Percentiles rank a stretch among this genome's conserved stretches.
These are phyloP conservation scores for Hydropsyche betteni DNA, from an alignment of 2,888 invertebrate species.

Conservation along the genomic window DNA sequence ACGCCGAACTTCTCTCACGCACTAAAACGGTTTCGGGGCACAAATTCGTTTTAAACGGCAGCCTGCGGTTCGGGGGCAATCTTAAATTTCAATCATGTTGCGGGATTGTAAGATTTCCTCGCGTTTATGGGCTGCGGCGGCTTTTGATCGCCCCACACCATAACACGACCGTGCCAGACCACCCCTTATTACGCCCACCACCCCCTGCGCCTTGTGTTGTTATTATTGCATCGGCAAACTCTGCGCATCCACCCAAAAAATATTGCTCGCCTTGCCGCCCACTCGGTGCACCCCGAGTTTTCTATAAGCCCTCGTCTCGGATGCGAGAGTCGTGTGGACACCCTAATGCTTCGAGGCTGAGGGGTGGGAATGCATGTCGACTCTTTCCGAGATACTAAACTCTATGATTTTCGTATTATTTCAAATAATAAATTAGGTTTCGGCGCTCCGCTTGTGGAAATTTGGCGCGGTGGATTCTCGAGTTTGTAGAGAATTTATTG, in stretches of 20 bases:
- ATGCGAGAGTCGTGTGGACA: too few relatives aligned
- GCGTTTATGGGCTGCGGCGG: conserved; percentile 42
- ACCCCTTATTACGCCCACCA: conserved; percentile 47
- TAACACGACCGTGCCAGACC: conserved; percentile 18
- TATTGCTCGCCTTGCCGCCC: conserved; percentile 36
- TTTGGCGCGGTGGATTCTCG: too few relatives aligned
- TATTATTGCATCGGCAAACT: conserved; percentile 48
- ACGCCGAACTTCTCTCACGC: conserved; percentile 8
- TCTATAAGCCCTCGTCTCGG: too few relatives aligned
- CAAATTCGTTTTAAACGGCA: conserved; percentile 42
- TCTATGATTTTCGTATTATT: too few relatives aligned
- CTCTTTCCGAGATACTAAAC: too few relatives aligned
- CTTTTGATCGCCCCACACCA: conserved; percentile 44
- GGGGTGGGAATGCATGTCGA: too few relatives aligned
- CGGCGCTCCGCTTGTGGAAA: too few relatives aligned
- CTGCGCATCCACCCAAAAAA: conserved; percentile 50
- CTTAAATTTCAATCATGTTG: conserved; percentile 49
- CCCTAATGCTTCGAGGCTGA: too few relatives aligned
- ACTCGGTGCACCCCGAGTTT: not conserved
- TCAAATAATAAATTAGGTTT: too few relatives aligned
- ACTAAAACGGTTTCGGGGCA: conserved; percentile 26
- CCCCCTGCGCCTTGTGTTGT: conserved; percentile 45
- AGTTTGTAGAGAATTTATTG: too few relatives aligned
- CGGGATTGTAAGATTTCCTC: conserved; percentile 49
- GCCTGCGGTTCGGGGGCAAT: conserved; percentile 36